Conservation (phyloP, 1,140 invertebrate species). For the Galleria mellonella region DNA sequence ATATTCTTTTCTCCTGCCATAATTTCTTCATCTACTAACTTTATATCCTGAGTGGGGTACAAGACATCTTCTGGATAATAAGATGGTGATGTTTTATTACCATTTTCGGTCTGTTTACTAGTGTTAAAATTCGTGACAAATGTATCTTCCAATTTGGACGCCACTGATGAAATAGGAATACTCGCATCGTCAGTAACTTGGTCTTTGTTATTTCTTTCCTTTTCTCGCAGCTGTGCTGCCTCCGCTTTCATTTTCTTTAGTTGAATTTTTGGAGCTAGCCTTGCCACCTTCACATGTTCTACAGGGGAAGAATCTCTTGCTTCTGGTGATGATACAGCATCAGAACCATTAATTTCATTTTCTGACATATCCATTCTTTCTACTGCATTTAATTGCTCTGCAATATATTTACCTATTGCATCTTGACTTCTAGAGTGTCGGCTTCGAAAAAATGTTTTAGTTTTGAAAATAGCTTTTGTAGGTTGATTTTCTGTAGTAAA, state of each 20-base stretch:
- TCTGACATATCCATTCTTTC: constrained; percentile 56
- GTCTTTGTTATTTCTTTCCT: constrained; percentile 31
- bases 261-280: constrained; percentile 68
- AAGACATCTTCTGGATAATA: constrained; percentile 17
- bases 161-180: no score
- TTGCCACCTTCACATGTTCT: constrained; percentile 56
- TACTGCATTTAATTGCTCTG: constrained; percentile 62
- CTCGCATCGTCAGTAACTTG: constrained; percentile 11
- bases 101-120: neutral
- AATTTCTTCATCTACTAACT: constrained; percentile 20
- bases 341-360: constrained; percentile 51
- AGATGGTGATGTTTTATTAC: constrained; percentile 1
- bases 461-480: constrained; percentile 68
- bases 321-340: constrained; percentile 41
- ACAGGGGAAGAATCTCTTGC: constrained; percentile 47
- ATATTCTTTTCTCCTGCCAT: constrained; percentile 2
- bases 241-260: constrained; percentile 70
- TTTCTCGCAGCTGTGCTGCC: constrained; percentile 44
- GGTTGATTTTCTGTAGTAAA: constrained; percentile 39
- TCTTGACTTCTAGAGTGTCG: constrained; percentile 72
- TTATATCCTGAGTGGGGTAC: constrained; percentile 34
- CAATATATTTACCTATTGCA: constrained; percentile 72
- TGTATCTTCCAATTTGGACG: neutral
- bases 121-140: neutral
- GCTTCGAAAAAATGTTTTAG: constrained; percentile 74